A percentile compares a stretch with the other conserved stretches of the same genome.
Evolutionary conservation across 2,888 invertebrate species (phyloP).

Genomic region (Acronicta aceris): DNA sequence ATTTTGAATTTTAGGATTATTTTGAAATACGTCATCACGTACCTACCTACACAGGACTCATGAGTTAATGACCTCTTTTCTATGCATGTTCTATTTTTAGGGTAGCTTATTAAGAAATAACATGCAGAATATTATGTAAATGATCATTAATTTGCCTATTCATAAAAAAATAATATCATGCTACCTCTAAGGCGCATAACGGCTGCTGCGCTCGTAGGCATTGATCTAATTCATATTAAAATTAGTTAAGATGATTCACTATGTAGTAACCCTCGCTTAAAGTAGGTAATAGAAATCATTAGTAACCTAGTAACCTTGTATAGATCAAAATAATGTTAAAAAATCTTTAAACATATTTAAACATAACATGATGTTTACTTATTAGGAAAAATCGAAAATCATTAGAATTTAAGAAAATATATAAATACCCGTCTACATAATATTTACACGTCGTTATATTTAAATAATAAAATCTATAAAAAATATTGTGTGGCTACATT

Average conservation of each 20-base stretch:
- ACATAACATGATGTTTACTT: too few relatives aligned
- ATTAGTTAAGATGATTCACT: constrained; percentile 8
- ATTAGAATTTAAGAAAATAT: too few relatives aligned
- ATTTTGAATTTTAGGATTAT: constrained; percentile 3
- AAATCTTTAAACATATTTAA: too few relatives aligned
- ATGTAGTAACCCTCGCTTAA: constrained; percentile 19
- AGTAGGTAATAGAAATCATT: constrained; percentile 22
- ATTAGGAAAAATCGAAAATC: too few relatives aligned
- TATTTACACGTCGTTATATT: too few relatives aligned
- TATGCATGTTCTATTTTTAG: constrained; percentile 38
- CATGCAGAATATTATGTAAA: constrained; percentile 17
- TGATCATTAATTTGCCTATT: constrained; percentile 15
- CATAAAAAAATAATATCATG: constrained; percentile 14
- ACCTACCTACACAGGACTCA: constrained; percentile 3
- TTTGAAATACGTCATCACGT: constrained; percentile 7
- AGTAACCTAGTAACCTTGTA: constrained; percentile 25
- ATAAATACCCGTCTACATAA: too few relatives aligned
- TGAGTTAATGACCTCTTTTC: constrained; percentile 13
- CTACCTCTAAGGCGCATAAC: background rate
- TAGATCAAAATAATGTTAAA: background rate
- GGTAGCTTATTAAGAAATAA: constrained; percentile 22
- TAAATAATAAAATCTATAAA: background rate
- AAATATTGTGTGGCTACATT: too few relatives aligned
- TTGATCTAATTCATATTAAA: constrained; percentile 21
- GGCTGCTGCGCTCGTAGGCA: constrained; percentile 24